phyloP scores from a whole-genome alignment of 2,888 invertebrate species.

The Cetonia aurata region DNA sequence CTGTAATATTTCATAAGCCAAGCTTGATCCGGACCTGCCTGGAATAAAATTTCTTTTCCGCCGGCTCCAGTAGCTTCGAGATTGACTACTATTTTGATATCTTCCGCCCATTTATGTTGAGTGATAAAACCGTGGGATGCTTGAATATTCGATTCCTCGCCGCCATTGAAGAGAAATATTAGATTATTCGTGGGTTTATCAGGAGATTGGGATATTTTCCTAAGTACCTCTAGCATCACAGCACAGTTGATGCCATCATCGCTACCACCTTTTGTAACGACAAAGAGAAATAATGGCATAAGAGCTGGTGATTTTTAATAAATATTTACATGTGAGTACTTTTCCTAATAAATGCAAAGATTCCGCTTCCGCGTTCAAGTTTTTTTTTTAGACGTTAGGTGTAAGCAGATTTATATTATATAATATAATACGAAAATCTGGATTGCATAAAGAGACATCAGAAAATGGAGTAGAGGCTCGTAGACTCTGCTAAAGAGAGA shows the following conservation, averaged over 20 bases:
- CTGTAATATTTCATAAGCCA: slow-evolving; percentile 71
- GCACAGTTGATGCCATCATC: slow-evolving; percentile 88
- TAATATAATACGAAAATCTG: too few relatives aligned
- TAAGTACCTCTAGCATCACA: slow-evolving; percentile 76
- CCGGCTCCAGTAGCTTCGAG: slow-evolving; percentile 94
- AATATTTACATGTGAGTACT: too few relatives aligned
- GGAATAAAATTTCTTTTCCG: slow-evolving; percentile 91
- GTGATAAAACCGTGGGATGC: slow-evolving; percentile 77
- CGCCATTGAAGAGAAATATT: slow-evolving; percentile 81
- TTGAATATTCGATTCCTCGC: slow-evolving; percentile 77
- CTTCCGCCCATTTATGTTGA: slow-evolving; percentile 79
- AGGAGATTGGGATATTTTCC: slow-evolving; percentile 69
- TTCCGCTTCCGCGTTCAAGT: too few relatives aligned
- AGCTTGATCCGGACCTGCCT: slow-evolving; percentile 82
- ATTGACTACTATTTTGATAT: slow-evolving; percentile 85
- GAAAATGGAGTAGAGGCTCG: too few relatives aligned
- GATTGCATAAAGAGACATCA: too few relatives aligned
- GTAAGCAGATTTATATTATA: too few relatives aligned
- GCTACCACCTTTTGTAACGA: slow-evolving; percentile 76
- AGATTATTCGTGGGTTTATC: slow-evolving; percentile 70
- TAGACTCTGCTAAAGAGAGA: too few relatives aligned
- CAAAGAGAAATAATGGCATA: slow-evolving; percentile 9
- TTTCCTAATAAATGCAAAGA: too few relatives aligned
- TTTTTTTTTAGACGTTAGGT: too few relatives aligned
- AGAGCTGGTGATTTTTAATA: not conserved